Percentiles rank a stretch among this genome's conserved stretches.
Evolutionary conservation across 2,113 vertebrate species (phyloP).

Genomic region (Saimiri boliviensis): DNA sequence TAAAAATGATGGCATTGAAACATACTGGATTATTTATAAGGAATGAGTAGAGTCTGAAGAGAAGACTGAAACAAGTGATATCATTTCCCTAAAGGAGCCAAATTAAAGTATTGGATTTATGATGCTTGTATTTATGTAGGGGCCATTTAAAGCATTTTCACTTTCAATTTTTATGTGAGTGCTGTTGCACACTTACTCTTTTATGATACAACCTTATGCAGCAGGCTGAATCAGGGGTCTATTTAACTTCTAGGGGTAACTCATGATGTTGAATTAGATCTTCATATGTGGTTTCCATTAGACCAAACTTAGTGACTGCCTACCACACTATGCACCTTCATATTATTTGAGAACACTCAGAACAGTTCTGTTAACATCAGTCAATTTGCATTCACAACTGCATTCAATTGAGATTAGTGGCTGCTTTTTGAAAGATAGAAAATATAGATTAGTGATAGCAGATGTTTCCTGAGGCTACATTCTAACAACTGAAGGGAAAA

Average conservation of each 20-base stretch:
- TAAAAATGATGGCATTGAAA: not conserved
- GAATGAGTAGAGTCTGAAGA: not conserved
- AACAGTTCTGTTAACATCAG: not conserved
- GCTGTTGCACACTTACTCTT: not conserved
- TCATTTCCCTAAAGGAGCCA: not conserved
- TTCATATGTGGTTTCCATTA: conserved; percentile 10
- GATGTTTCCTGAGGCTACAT: not conserved
- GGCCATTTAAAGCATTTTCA: not conserved
- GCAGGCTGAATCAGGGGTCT: not conserved
- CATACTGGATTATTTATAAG: not conserved
- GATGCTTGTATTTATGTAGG: conserved; percentile 42
- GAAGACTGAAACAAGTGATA: not conserved
- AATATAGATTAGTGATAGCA: conserved; percentile 26
- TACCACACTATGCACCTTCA: not conserved
- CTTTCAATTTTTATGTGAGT: conserved; percentile 38
- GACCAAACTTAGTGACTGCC: not conserved
- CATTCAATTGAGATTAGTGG: not conserved
- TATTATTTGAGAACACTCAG: not conserved
- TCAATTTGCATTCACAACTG: conserved; percentile 15
- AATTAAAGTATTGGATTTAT: not conserved
- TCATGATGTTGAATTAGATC: not conserved
- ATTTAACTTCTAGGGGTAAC: not conserved
- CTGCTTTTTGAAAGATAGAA: conserved; percentile 38
- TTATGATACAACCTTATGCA: not conserved
- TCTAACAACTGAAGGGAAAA: conserved; percentile 6